phyloP scores from a whole-genome alignment of 2,888 invertebrate species.

The Steinernema hermaphroditum region DNA sequence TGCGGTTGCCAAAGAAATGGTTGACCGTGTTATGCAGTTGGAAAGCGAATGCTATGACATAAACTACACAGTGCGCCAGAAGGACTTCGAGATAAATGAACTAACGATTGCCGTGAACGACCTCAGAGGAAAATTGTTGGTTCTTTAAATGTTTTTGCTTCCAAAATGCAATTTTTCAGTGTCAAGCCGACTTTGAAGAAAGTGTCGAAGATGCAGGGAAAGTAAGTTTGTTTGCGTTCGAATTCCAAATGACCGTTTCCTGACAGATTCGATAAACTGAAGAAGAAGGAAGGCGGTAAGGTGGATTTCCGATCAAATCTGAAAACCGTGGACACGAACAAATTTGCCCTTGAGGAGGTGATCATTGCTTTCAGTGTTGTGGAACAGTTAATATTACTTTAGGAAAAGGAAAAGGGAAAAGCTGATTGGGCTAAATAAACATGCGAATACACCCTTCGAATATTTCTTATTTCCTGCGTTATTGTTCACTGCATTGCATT shows the following conservation, averaged over 20 bases:
- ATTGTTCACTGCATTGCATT: too few species aligned
- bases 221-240: conserved; percentile 67
- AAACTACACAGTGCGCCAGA: conserved; percentile 91
- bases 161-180: conserved; percentile 49
- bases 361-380: neutral
- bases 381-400: neutral
- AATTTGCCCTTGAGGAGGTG: conserved; percentile 58
- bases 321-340: conserved; percentile 63
- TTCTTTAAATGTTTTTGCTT: conserved; percentile 36
- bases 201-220: conserved; percentile 99
- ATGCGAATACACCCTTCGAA: too few species aligned
- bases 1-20: conserved; percentile 53
- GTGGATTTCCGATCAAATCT: conserved; percentile 64
- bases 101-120: conserved; percentile 99
- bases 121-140: conserved; percentile 94
- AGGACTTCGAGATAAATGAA: conserved; percentile 96
- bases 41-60: conserved; percentile 83
- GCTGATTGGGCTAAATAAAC: conserved; percentile 18
- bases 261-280: conserved; percentile 62
- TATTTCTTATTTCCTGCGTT: too few species aligned
- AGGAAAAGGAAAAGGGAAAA: conserved; percentile 10
- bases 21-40: conserved; percentile 72
- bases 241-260: neutral
- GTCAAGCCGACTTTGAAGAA: conserved; percentile 78
- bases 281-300: conserved; percentile 61